Evolutionary conservation across 1,140 invertebrate genomes (phyloP).

Genomic region (Heliconius nattereri): DNA sequence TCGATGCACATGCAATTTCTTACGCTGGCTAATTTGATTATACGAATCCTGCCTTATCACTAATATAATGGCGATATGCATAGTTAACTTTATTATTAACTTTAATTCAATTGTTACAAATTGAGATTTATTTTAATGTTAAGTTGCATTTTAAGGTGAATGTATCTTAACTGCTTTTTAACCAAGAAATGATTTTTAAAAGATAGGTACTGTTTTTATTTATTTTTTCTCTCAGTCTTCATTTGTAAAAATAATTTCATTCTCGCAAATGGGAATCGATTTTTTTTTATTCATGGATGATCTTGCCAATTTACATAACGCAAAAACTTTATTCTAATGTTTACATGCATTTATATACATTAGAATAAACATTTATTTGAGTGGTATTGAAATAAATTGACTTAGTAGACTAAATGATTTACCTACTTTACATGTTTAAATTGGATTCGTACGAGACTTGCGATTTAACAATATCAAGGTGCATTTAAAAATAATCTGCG

Average conservation of each 20-base stretch:
- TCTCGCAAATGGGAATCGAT: too few species aligned
- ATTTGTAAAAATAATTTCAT: background rate
- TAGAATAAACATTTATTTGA: too few species aligned
- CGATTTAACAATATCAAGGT: slow-evolving; percentile 34
- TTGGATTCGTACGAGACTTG: slow-evolving; percentile 4
- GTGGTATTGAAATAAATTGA: background rate
- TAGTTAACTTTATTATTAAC: background rate
- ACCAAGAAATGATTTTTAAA: background rate
- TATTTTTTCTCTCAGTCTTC: background rate
- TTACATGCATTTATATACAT: too few species aligned
- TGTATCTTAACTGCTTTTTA: background rate
- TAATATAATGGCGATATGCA: background rate
- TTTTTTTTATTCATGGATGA: too few species aligned
- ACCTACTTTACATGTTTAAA: slow-evolving; percentile 2
- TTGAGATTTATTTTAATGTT: background rate
- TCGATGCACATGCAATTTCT: background rate
- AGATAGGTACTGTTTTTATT: background rate
- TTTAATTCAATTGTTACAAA: background rate
- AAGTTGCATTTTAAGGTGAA: background rate
- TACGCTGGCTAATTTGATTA: background rate
- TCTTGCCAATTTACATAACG: too few species aligned
- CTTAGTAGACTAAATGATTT: background rate
- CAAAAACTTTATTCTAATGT: too few species aligned
- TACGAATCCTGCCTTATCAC: background rate
- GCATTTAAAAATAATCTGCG: slow-evolving; percentile 44